Conservation (phyloP, 2,797 vertebrate species). For the Sciurus carolinensis region DNA sequence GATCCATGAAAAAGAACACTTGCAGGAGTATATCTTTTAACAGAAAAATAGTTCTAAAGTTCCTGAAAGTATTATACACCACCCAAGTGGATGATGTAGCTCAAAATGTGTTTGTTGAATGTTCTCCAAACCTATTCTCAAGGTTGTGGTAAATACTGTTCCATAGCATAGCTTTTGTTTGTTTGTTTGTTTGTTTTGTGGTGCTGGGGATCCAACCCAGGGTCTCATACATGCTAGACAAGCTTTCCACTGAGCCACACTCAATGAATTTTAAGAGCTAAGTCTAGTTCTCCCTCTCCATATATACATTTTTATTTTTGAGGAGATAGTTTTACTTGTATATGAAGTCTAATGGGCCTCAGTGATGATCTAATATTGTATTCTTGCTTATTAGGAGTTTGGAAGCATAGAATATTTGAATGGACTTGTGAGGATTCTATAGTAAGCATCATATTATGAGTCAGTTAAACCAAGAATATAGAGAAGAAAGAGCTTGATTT, state of each 20-base stretch:
- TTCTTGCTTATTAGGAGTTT: neutral
- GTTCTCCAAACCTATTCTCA: neutral
- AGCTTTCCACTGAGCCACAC: too few species aligned
- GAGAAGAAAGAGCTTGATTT: neutral
- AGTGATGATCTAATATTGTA: neutral
- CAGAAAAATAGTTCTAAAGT: neutral
- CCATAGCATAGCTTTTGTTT: neutral
- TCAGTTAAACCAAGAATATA: neutral
- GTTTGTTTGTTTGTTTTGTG: too few species aligned
- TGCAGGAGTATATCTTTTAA: neutral
- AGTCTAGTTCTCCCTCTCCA: neutral
- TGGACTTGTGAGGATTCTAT: neutral
- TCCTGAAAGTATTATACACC: neutral
- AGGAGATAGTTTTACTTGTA: neutral
- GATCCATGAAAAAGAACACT: neutral
- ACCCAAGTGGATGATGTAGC: neutral
- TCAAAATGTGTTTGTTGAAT: neutral
- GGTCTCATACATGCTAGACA: too few species aligned
- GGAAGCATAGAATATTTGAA: neutral
- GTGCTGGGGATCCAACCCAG: too few species aligned
- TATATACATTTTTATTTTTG: neutral
- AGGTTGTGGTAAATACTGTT: neutral
- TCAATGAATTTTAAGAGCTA: neutral
- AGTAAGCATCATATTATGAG: neutral
- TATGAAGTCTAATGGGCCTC: neutral